A percentile compares a stretch with the other conserved stretches of the same genome.
phyloP scores from a whole-genome alignment of 2,113 vertebrate genomes.

The Gadus macrocephalus region DNA sequence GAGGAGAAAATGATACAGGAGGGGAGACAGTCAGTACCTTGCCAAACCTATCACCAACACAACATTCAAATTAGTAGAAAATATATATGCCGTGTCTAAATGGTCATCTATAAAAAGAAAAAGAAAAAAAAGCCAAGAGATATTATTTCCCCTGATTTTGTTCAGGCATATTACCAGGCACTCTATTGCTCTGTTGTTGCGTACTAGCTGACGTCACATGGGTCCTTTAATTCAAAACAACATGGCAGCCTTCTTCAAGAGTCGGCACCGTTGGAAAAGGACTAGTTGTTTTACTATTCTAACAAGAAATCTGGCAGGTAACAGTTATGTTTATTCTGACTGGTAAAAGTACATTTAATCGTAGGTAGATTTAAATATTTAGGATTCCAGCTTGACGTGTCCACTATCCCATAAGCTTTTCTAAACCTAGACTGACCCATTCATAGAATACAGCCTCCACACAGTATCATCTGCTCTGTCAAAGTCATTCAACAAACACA shows the following conservation, averaged over 20 bases:
- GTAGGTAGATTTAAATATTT: background rate
- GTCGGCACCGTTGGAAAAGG: constrained; percentile 61
- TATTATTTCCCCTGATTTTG: constrained; percentile 4
- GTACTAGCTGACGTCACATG: background rate
- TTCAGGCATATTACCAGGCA: constrained; percentile 54
- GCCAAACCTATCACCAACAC: no score
- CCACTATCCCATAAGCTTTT: background rate
- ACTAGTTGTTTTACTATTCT: constrained; percentile 17
- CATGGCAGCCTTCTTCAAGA: constrained; percentile 66
- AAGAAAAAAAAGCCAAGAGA: no score
- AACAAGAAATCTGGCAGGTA: constrained; percentile 64
- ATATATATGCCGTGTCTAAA: no score
- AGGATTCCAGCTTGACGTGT: background rate
- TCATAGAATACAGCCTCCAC: no score
- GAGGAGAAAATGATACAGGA: no score
- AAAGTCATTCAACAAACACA: no score
- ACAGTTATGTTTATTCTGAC: background rate
- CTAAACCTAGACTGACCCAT: no score
- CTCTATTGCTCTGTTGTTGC: background rate
- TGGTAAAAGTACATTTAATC: no score
- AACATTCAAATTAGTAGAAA: no score
- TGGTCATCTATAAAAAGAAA: no score
- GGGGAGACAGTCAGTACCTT: no score
- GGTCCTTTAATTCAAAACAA: constrained; percentile 63
- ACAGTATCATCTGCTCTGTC: no score